Evolutionary conservation across 2,888 invertebrate species (phyloP), one percentile per base, ranked within the genome.

Genomic region (Tinea semifulvella): DNA sequence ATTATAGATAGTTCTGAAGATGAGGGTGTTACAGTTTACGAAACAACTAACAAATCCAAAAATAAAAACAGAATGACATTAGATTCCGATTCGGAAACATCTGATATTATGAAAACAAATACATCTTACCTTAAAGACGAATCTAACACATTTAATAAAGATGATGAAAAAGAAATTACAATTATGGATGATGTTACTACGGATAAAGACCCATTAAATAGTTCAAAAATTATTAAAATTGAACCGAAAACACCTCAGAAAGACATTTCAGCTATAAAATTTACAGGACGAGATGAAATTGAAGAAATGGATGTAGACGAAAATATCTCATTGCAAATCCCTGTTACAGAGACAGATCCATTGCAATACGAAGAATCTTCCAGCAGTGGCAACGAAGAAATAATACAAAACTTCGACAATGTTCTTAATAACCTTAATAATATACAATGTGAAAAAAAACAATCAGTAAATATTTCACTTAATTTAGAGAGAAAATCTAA

Each of bases 91-190:
- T 52, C 57, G 43, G 35, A 44, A 38, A 11, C 44, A 43, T 6
- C 46, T 35, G 14, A 3, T 13, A 11, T n/a, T 11, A 4, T 6
- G 4, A 28, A 7, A 28, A 7, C 18, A 10, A 59, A 56, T 25
- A 64, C 58, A 48, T 60, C 58, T 13, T 63, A 61, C 45, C 45
- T 43, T 2, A 66, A 56, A 50, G 50, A 53, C 4, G 5, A 36
- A 3, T 53, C 65, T 20, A 63, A 63, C 1, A 59, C 63, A 48
- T 68, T 65, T 4, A 16, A 57, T 13, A 55, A 52, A 45, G 59
- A 65, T 43, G 59, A 64, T 52, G 77, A 79, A 56, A 63, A 61
- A 45, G 77, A 77, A 63, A 71, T 75, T 1, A 63, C 66, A 3
- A 18, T 35, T n/a, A 45, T 42, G 36, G 56, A 65, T 49, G 57